These are phyloP conservation scores for Tetropium fuscum DNA, from an alignment of 2,888 invertebrate genomes.

Conservation along the genomic window DNA sequence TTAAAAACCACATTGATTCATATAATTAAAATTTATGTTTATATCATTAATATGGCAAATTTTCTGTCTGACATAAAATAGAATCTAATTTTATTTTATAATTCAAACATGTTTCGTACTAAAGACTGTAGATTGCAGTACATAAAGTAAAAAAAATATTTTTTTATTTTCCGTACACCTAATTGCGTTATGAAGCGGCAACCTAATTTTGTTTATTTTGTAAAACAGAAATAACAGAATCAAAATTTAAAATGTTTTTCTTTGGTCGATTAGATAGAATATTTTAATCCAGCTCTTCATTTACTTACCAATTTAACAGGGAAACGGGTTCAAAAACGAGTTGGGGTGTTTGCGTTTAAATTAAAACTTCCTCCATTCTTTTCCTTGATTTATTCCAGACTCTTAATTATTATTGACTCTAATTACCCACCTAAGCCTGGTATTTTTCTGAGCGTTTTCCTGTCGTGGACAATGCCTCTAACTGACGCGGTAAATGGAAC, in stretches of 20 bases:
- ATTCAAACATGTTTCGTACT: too few relatives aligned
- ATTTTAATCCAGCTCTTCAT: slow-evolving; percentile 51
- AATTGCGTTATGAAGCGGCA: slow-evolving; percentile 30
- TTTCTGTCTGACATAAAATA: too few relatives aligned
- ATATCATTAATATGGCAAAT: too few relatives aligned
- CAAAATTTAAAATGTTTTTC: slow-evolving; percentile 33
- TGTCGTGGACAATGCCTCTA: slow-evolving; percentile 55
- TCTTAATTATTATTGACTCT: slow-evolving; percentile 65
- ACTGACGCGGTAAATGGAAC: slow-evolving; percentile 66
- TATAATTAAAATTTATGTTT: too few relatives aligned
- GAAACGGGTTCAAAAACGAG: slow-evolving; percentile 41
- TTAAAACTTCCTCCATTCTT: slow-evolving; percentile 62
- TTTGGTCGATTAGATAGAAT: slow-evolving; percentile 42
- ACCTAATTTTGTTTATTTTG: slow-evolving; percentile 25
- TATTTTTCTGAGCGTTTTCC: slow-evolving; percentile 51
- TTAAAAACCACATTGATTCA: too few relatives aligned
- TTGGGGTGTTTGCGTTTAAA: slow-evolving; percentile 52
- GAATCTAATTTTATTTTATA: too few relatives aligned
- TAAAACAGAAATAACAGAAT: slow-evolving; percentile 29
- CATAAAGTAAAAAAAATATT: background rate
- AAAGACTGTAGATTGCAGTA: too few relatives aligned
- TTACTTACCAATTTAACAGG: slow-evolving; percentile 51
- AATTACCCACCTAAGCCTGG: slow-evolving; percentile 64
- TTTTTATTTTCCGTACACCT: slow-evolving; percentile 10
- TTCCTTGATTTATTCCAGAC: slow-evolving; percentile 62